Conservation (phyloP, 2,113 vertebrate genomes). For the Tor tambroides region DNA sequence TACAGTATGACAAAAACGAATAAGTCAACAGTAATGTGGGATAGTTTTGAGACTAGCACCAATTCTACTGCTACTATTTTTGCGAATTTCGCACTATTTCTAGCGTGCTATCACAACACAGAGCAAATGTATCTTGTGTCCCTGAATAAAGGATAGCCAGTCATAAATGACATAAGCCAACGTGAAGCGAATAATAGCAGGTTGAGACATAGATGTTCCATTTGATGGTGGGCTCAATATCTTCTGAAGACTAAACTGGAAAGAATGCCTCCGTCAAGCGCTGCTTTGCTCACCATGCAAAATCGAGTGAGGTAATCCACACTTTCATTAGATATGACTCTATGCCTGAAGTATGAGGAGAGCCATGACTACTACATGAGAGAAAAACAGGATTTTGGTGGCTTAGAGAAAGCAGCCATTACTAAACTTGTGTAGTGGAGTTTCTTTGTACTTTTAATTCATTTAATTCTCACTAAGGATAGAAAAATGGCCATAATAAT, state of each 20-base stretch:
- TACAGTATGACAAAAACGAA: neutral
- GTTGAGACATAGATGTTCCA: conserved; percentile 42
- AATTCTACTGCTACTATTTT: neutral
- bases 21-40: neutral
- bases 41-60: neutral
- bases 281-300: conserved; percentile 58
- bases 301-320: conserved; percentile 69
- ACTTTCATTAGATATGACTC: conserved; percentile 70
- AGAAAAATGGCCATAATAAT: neutral
- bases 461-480: neutral
- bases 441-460: neutral
- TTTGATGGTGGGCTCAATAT: conserved; percentile 60
- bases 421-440: conserved; percentile 26
- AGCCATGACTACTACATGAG: conserved; percentile 59
- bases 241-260: conserved; percentile 64
- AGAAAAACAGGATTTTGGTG: conserved; percentile 48
- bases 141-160: conserved; percentile 37
- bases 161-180: conserved; percentile 34
- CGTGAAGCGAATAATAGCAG: conserved; percentile 37
- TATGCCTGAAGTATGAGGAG: conserved; percentile 63
- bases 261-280: conserved; percentile 67
- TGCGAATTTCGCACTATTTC: neutral
- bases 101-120: neutral
- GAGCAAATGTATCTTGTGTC: neutral
- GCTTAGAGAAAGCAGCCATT: conserved; percentile 31